Base-by-base conservation (phyloP, 2,113 vertebrate genomes). In the Etheostoma cragini region DNA sequence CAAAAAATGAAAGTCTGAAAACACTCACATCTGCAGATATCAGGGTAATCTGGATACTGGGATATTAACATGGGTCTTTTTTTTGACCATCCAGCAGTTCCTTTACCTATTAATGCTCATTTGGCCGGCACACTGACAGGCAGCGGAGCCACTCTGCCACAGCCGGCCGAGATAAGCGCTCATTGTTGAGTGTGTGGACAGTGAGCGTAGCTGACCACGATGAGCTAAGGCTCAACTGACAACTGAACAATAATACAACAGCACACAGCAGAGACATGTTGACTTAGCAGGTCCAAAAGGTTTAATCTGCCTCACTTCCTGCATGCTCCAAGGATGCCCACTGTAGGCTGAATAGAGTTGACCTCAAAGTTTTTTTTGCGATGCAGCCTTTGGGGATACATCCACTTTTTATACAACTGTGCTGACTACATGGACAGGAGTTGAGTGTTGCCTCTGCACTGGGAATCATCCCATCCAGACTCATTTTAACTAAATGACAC, bases 271-370 rank as follows among this genome's bases (percentile, higher is more conserved):
- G 83, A 91, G 88, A 93, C 91, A 60, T 93, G 93, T 92, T 93
- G 92, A 92, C 85, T 90, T 91, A 94, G 88, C 85, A 70, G 82
- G 85, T 87, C 86, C 81, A 74, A 89, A 89, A 89, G 82, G 69
- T 86, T 91, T 93, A 89, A 93, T 94, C 91, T 90, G 86, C 78
- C 85, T 87, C 83, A 83, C 89, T 92, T 94, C 93, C 94, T 95
- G 89, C 42, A 0, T 72, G 92, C 75, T 83, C 76, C 83, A 94
- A 91, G 81, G 86, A 92, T 79, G 83, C 38, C 57, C 30, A 76
- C 85, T 80, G 68, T 54, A 52, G 70, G 50, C 60, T 82, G 58
- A 77, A 89, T 80, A 83, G 54, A 75, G 74, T 73, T 38, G 57
- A 74, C 62, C 49, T 84, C 77, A 90, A 89, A 87, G 77, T 6